Evolutionary conservation across 1,140 invertebrate species (phyloP).

Genomic region (Drosophila orena): DNA sequence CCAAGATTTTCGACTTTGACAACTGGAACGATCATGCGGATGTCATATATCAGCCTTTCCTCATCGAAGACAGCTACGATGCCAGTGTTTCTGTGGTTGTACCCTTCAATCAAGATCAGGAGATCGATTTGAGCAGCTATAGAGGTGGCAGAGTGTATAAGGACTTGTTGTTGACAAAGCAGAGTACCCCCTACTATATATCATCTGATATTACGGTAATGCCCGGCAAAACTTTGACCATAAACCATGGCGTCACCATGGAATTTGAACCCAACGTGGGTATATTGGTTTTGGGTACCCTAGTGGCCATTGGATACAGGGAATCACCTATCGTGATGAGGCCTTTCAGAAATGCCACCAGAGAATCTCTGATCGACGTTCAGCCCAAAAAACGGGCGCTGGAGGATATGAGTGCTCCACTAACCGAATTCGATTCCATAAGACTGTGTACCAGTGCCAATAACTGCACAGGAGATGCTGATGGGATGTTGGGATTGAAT

Average conservation of each 20-base stretch:
- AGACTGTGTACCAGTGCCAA: conserved; percentile 90
- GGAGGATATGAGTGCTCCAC: conserved; percentile 71
- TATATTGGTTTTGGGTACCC: conserved; percentile 96
- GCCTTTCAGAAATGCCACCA: conserved; percentile 86
- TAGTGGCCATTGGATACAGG: conserved; percentile 93
- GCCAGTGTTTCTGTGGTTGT: conserved; percentile 90
- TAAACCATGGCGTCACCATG: conserved; percentile 95
- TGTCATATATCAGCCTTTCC: conserved; percentile 94
- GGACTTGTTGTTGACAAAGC: conserved; percentile 89
- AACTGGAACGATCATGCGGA: conserved; percentile 99
- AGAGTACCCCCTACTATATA: conserved; percentile 92
- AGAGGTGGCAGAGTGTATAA: conserved; percentile 93
- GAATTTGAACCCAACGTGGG: conserved; percentile 99
- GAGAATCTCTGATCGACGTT: conserved; percentile 43
- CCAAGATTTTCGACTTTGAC: conserved; percentile 99
- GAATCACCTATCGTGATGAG: conserved; percentile 94
- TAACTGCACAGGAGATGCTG: conserved; percentile 88
- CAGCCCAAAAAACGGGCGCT: conserved; percentile 85
- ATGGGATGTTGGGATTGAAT: conserved; percentile 85
- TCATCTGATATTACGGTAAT: conserved; percentile 97
- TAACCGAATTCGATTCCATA: conserved; percentile 87
- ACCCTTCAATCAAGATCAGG: conserved; percentile 71
- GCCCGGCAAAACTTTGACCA: conserved; percentile 94
- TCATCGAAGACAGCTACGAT: conserved; percentile 91
- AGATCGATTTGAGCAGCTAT: conserved; percentile 86